Evolutionary conservation across 2,888 invertebrate genomes (phyloP).

Genomic region (Acrobasis suavella): DNA sequence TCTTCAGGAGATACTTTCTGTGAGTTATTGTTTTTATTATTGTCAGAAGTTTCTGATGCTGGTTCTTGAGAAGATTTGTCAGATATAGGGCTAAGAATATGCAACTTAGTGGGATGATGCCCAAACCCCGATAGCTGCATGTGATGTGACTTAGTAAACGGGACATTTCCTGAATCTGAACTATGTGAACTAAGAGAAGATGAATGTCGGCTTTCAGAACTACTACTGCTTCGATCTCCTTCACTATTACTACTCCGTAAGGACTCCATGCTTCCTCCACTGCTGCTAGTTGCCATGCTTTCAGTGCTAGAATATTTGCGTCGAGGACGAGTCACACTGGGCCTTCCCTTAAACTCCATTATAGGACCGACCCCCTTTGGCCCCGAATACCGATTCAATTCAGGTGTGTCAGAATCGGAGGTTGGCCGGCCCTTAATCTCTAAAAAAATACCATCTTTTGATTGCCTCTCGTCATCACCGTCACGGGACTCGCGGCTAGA

Average conservation of each 20-base stretch:
- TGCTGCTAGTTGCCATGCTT: conserved; percentile 93
- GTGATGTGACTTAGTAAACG: conserved; percentile 82
- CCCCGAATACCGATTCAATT: conserved; percentile 80
- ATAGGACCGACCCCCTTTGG: conserved; percentile 83
- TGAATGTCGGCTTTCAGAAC: conserved; percentile 92
- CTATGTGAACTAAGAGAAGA: conserved; percentile 93
- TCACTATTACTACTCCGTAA: conserved; percentile 93
- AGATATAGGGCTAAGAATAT: conserved; percentile 94
- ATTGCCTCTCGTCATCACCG: conserved; percentile 87
- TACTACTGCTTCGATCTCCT: conserved; percentile 92
- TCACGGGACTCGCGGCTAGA: conserved; percentile 82
- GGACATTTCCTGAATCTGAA: conserved; percentile 88
- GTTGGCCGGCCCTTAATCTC: conserved; percentile 88
- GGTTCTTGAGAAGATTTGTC: conserved; percentile 95
- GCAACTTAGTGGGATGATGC: conserved; percentile 89
- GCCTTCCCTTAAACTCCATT: conserved; percentile 85
- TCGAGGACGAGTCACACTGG: conserved; percentile 76
- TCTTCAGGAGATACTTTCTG: conserved; percentile 90
- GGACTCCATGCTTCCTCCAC: conserved; percentile 94
- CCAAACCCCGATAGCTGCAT: conserved; percentile 86
- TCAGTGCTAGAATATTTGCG: conserved; percentile 90
- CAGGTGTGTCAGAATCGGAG: conserved; percentile 80
- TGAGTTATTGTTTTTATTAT: conserved; percentile 89
- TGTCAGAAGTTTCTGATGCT: conserved; percentile 91
- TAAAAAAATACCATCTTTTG: conserved; percentile 87